A percentile compares a stretch with the other conserved stretches of the same genome.
Conservation (phyloP, 2,888 invertebrate genomes). For the Torymus aiolomorphi region DNA sequence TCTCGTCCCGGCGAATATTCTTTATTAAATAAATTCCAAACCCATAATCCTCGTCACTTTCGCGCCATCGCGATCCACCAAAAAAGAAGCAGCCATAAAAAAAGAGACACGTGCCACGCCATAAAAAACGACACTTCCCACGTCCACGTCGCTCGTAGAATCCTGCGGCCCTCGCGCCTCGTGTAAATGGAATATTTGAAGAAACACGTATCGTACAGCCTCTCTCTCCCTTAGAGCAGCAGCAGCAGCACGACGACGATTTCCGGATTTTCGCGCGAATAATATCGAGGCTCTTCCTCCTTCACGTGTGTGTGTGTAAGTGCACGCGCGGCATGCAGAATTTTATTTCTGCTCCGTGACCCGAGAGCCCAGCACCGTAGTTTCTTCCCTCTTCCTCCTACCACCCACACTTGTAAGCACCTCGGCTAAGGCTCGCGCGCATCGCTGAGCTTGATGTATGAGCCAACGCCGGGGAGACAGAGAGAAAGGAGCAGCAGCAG, state of each 20-base stretch:
- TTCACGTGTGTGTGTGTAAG: background rate
- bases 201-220: slow-evolving; percentile 27
- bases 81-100: no score
- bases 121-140: no score
- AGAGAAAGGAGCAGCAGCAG: background rate
- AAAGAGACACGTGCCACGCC: no score
- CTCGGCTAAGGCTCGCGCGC: slow-evolving; percentile 37
- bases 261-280: slow-evolving; percentile 40
- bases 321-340: slow-evolving; percentile 50
- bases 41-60: no score
- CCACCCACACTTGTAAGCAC: slow-evolving; percentile 31
- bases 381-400: slow-evolving; percentile 23
- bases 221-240: background rate
- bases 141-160: no score
- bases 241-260: background rate
- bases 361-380: slow-evolving; percentile 1
- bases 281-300: slow-evolving; percentile 20
- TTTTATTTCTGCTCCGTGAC: slow-evolving; percentile 54
- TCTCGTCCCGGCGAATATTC: no score
- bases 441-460: slow-evolving; percentile 54
- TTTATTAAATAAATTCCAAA: no score
- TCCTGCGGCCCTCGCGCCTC: background rate
- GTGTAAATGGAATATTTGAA: slow-evolving; percentile 27
- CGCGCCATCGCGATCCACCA: no score
- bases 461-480: slow-evolving; percentile 16